A percentile compares a stretch with the other conserved stretches of the same genome.
phyloP scores from a whole-genome alignment of 2,113 vertebrate genomes.

The Terrapene triunguis region DNA sequence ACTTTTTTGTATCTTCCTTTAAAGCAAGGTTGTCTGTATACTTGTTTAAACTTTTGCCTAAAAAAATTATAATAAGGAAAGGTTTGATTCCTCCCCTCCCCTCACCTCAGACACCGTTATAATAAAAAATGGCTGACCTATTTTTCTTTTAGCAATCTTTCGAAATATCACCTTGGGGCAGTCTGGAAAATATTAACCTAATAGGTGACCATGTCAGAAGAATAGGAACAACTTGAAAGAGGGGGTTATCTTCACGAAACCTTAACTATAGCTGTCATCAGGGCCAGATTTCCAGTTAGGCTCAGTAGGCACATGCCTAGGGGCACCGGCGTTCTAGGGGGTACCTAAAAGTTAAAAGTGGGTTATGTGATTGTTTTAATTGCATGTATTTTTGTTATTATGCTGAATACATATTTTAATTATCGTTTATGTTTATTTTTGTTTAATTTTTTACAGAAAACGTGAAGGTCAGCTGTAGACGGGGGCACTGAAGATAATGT shows the following conservation, averaged over 20 bases:
- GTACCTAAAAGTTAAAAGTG: too few species aligned
- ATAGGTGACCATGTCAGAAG: not conserved
- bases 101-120: not conserved
- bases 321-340: too few species aligned
- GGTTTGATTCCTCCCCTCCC: not conserved
- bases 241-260: not conserved
- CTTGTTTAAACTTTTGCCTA: not conserved
- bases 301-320: not conserved
- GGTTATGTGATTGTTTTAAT: too few species aligned
- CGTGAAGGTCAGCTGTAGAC: too few species aligned
- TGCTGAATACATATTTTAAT: too few species aligned
- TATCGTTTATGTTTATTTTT: too few species aligned
- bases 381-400: too few species aligned
- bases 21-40: rapidly evolving
- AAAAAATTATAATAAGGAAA: not conserved
- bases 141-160: not conserved
- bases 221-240: not conserved
- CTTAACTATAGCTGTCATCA: not conserved
- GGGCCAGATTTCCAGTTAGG: not conserved
- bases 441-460: too few species aligned
- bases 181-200: not conserved
- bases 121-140: not conserved
- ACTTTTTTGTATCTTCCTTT: not conserved
- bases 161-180: not conserved
- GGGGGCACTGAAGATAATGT: too few species aligned